Conservation (phyloP, 1,140 invertebrate species). For the Penaeus indicus region DNA sequence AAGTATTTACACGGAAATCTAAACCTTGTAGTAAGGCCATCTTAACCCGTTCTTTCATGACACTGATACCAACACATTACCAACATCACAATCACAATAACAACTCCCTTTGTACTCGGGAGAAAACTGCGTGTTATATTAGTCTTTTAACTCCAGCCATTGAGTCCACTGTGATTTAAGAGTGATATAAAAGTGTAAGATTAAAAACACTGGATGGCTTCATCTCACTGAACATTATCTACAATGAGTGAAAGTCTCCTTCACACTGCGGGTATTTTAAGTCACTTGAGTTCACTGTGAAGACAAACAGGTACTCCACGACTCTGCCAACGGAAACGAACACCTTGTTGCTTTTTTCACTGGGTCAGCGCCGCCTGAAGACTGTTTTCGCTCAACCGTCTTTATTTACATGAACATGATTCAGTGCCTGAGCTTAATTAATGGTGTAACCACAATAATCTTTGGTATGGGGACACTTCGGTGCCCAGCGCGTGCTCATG, state of each 20-base stretch:
- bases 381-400: neutral
- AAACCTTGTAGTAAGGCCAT: conserved; percentile 36
- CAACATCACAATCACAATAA: conserved; percentile 21
- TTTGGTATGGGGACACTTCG: conserved; percentile 23
- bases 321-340: no score
- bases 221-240: conserved; percentile 39
- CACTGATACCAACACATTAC: conserved; percentile 5
- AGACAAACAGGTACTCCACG: no score
- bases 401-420: neutral
- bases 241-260: conserved; percentile 24
- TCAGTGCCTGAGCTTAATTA: conserved; percentile 25
- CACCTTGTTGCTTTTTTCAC: no score
- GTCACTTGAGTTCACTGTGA: neutral
- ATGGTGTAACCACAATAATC: conserved; percentile 38
- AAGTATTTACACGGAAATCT: conserved; percentile 41
- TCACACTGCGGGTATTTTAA: conserved; percentile 5
- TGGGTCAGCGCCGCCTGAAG: no score
- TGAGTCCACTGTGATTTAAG: conserved; percentile 22
- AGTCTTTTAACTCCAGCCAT: no score
- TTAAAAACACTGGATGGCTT: conserved; percentile 48
- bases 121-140: no score
- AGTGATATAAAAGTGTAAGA: conserved; percentile 39
- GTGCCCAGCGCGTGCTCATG: neutral
- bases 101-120: neutral
- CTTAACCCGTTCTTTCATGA: conserved; percentile 25